phyloP scores from a whole-genome alignment of 2,797 vertebrate species.

The Sebastes itinus region DNA sequence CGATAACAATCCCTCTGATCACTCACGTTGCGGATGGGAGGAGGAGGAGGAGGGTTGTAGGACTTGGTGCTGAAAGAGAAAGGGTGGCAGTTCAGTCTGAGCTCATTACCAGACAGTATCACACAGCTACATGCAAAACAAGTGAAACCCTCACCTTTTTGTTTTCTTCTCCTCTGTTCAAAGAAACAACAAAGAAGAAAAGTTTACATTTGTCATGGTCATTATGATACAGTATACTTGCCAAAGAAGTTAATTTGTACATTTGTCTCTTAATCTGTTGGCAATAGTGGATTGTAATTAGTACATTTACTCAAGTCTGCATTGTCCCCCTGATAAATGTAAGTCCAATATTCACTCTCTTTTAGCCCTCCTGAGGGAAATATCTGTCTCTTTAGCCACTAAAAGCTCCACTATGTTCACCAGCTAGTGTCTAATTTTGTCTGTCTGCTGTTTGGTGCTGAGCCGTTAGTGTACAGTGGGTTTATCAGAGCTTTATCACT shows the following conservation, averaged over 20 bases:
- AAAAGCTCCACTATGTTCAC: background rate
- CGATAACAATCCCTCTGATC: conserved; percentile 46
- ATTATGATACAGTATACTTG: too few relatives aligned
- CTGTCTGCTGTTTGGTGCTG: background rate
- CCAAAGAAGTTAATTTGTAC: background rate
- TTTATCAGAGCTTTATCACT: background rate
- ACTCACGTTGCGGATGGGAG: conserved; percentile 75
- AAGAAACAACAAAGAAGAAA: conserved; percentile 26
- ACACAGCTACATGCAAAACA: background rate
- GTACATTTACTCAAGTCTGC: background rate
- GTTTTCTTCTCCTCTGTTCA: conserved; percentile 67
- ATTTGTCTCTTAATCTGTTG: background rate
- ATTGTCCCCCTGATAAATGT: background rate
- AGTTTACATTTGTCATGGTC: background rate
- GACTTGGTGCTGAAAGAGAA: conserved; percentile 64
- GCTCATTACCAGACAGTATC: background rate
- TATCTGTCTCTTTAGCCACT: background rate
- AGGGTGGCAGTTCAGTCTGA: conserved; percentile 25
- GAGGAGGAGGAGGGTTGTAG: conserved; percentile 69
- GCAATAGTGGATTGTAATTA: background rate
- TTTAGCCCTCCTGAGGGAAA: background rate
- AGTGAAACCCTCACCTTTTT: conserved; percentile 62
- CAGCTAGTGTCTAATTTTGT: background rate
- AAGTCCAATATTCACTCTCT: background rate
- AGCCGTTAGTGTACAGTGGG: background rate